Percentiles rank a stretch among this genome's conserved stretches.
Conservation (phyloP, 2,888 invertebrate genomes). For the Polydrusus pterygomalis region DNA sequence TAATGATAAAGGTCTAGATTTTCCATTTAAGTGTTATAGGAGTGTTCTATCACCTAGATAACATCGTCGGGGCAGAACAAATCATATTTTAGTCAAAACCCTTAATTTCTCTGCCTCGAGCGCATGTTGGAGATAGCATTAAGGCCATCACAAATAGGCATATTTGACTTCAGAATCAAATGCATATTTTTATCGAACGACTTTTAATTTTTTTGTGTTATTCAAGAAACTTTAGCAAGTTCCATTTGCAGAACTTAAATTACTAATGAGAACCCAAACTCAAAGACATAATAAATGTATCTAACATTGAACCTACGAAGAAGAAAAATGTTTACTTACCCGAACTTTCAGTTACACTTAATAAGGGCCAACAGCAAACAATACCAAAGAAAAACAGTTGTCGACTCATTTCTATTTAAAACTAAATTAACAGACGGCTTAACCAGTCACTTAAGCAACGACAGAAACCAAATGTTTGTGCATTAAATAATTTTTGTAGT, state of each 20-base stretch:
- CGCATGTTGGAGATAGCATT: too few species aligned
- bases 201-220: too few species aligned
- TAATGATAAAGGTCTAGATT: too few species aligned
- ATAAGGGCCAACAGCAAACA: conserved; percentile 10
- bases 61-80: too few species aligned
- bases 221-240: background rate
- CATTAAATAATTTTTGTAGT: conserved; percentile 28
- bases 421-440: conserved; percentile 17
- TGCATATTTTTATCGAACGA: too few species aligned
- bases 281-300: background rate
- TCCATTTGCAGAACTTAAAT: background rate
- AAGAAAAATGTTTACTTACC: conserved; percentile 19
- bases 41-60: too few species aligned
- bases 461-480: conserved; percentile 21
- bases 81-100: too few species aligned
- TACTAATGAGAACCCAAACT: background rate
- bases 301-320: background rate
- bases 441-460: conserved; percentile 23
- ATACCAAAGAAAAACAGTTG: conserved; percentile 9
- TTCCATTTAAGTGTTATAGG: too few species aligned
- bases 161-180: too few species aligned
- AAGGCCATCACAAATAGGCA: too few species aligned
- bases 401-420: conserved; percentile 29
- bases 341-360: background rate
- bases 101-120: too few species aligned